Evolutionary conservation across 2,797 vertebrate genomes (phyloP), one percentile per base, ranked within the genome.

Genomic region (Forpus xanthops): DNA sequence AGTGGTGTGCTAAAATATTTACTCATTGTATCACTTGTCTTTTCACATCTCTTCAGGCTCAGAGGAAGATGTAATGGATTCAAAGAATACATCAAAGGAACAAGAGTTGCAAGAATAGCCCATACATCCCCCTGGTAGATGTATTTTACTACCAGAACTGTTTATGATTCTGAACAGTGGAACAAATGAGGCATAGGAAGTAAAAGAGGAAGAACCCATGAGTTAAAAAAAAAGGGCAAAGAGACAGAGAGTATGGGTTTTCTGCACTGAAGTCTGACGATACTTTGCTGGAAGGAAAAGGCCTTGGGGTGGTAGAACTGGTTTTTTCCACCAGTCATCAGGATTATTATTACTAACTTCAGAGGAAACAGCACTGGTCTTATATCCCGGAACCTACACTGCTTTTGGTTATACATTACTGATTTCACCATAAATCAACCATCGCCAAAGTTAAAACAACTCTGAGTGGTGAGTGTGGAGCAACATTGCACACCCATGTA

Each of bases 41-140:
- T 74, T 78, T 93, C 64, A 76, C 41, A 68, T 67, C 74, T 91
- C 72, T 81, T 94, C 83, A 82, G 79, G 33, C 66, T 94, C 58
- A n/a, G 28, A 85, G 67, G 31, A 94, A 91, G 92, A 86, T 37
- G n/a, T 35, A 67, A 60, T 4, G 1, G 62, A 75, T 70, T 73
- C 41, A 39, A 65, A 90, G 52, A 87, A 71, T 16, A 80, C 3
- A 16, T 81, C 90, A 85, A 70, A 94, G 42, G 33, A 95, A 83
- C 21, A 55, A 42, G 39, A 50, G 33, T 47, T 73, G 62, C 79
- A 84, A 76, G 76, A 85, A 78, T 3, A 96, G 61, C 45, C 53
- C 75, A 49, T 35, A 28, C 52, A 56, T 49, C 33, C 64, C 23
- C 35, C 23, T 3, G 0, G 27, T 35, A 90, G 67, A 66, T 56